Conservation (phyloP, 2,797 vertebrate genomes). For the Phoxinus dragarum region DNA sequence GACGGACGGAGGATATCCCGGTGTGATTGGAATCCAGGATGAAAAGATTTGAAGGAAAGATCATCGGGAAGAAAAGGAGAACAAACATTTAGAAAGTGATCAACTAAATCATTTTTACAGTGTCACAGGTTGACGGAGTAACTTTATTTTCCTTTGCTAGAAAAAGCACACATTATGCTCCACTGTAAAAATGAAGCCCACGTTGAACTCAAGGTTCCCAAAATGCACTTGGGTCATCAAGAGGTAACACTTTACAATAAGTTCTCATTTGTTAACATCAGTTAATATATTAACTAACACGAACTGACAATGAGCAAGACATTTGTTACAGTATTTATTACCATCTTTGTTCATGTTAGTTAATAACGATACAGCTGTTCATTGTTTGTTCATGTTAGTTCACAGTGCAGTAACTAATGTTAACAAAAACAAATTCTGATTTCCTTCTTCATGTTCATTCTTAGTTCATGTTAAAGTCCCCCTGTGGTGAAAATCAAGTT, state of each 20-base stretch:
- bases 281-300: no score
- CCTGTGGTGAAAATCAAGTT: no score
- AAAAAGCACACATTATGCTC: not conserved
- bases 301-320: no score
- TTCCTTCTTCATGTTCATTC: no score
- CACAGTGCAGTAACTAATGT: no score
- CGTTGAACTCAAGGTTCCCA: not conserved
- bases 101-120: slow-evolving; percentile 78
- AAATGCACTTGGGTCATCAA: not conserved
- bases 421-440: no score
- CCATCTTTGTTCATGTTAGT: no score
- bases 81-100: slow-evolving; percentile 83
- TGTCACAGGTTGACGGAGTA: not conserved
- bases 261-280: no score
- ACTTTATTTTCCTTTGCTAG: not conserved
- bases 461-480: no score
- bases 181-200: slow-evolving; percentile 23
- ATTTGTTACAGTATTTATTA: no score
- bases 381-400: no score
- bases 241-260: not conserved
- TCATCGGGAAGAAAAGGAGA: slow-evolving; percentile 83
- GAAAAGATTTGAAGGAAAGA: slow-evolving; percentile 78
- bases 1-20: slow-evolving; percentile 84
- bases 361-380: no score
- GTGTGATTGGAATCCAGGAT: slow-evolving; percentile 74